Conservation (phyloP, 2,113 vertebrate genomes). For the Scytalopus superciliaris region DNA sequence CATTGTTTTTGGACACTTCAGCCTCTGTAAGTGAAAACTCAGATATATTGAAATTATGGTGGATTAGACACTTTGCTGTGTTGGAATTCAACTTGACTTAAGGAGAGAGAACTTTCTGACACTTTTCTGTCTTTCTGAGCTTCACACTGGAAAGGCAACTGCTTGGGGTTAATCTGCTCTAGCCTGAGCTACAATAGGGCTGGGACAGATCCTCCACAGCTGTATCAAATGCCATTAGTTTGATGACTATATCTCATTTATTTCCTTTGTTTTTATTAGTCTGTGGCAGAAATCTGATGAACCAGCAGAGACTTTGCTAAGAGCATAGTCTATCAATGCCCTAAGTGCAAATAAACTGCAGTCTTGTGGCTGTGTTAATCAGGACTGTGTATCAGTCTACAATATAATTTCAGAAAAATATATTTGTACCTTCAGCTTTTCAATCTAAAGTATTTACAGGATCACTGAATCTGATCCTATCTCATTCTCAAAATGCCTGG, state of each 20-base stretch:
- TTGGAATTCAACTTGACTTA: neutral
- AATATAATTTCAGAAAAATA: neutral
- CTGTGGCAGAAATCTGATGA: neutral
- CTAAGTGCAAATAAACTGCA: rapidly evolving
- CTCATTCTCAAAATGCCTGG: neutral
- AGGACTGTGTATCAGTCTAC: neutral
- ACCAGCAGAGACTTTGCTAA: neutral
- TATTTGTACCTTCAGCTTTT: neutral
- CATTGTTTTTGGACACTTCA: neutral
- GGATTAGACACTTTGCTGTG: neutral
- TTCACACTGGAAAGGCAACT: neutral
- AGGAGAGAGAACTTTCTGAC: neutral
- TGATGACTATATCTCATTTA: neutral
- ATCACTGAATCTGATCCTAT: neutral
- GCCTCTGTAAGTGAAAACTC: neutral
- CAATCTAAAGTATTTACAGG: neutral
- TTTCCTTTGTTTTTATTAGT: neutral
- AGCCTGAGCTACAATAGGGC: neutral
- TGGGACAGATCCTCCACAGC: neutral
- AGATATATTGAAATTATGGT: neutral
- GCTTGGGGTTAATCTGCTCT: neutral
- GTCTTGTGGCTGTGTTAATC: neutral
- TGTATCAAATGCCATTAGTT: neutral
- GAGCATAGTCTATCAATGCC: neutral
- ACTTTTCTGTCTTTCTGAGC: neutral